Evolutionary conservation across 1,140 invertebrate genomes (phyloP).

Genomic region (Drosophila chauvacae): DNA sequence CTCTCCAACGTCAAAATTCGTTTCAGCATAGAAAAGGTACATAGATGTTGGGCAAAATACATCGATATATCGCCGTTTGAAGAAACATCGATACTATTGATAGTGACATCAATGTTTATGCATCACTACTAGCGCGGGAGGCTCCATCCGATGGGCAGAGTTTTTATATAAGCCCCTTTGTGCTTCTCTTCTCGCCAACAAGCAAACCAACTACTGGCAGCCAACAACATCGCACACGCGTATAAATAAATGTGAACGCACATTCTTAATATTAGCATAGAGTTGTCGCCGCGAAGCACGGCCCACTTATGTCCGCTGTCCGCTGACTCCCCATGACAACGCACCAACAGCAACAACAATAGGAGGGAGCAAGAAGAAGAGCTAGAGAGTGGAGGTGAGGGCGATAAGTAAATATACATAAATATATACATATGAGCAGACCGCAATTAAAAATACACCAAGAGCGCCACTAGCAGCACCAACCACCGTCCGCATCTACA

Average conservation of each 20-base stretch:
- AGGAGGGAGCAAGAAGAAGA: slow-evolving; percentile 26
- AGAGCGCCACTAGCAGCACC: slow-evolving; percentile 59
- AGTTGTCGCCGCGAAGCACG: slow-evolving; percentile 38
- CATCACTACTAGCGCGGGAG: slow-evolving; percentile 4
- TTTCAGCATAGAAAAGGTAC: too few species aligned
- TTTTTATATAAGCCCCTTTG: slow-evolving; percentile 46
- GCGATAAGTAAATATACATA: slow-evolving; percentile 62
- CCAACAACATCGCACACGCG: slow-evolving; percentile 25
- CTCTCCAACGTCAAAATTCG: too few species aligned
- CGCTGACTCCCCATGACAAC: slow-evolving; percentile 75
- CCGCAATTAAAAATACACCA: slow-evolving; percentile 72
- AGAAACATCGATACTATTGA: neutral
- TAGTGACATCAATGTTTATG: neutral
- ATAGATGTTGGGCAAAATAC: neutral
- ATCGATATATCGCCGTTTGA: neutral
- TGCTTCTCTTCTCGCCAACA: slow-evolving; percentile 34
- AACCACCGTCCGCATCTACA: slow-evolving; percentile 28
- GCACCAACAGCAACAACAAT: slow-evolving; percentile 30
- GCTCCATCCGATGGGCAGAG: slow-evolving; percentile 30
- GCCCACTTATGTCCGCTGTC: slow-evolving; percentile 14
- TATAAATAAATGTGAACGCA: slow-evolving; percentile 53
- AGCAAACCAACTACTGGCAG: slow-evolving; percentile 25
- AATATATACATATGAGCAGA: slow-evolving; percentile 51
- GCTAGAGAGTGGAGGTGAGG: slow-evolving; percentile 35
- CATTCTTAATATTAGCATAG: slow-evolving; percentile 60